Evolutionary conservation across 1,140 invertebrate genomes (phyloP), one percentile per base, ranked within the genome.

Genomic region (Camponotus pennsylvanicus): DNA sequence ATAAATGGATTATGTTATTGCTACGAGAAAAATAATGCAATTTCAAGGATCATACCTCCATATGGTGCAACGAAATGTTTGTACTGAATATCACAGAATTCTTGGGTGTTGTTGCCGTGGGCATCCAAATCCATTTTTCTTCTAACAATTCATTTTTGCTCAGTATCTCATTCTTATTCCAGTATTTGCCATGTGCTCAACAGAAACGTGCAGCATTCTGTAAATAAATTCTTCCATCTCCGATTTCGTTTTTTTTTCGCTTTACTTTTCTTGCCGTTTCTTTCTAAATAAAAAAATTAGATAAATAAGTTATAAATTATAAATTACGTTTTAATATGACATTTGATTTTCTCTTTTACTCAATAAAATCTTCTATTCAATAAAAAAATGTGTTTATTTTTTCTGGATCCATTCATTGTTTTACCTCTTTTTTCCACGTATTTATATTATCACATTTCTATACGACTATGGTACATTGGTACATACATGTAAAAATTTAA

Each of bases 31-130:
- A 86, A 15, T 21, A 21, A 61, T 49, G 3, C 9, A 57, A 18
- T 61, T 45, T 45, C 11, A n/a, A 64, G 3, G 32, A 73, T 85
- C 77, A 86, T 89, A 95, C 94, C 94, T 88, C 89, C 92, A 0
- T 93, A 76, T 0, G 93, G 93, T 0, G 88, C 45, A 7, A 86
- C 63, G 70, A 93, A 95, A 27, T 92, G 86, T 64, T 91, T 88
- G 79, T 93, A 92, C 18, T 90, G 91, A 55, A 86, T 70, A 8
- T 88, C 86, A 80, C 94, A 95, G 32, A 91, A 88, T 40, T 91
- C 86, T 64, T 87, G 86, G 21, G 90, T 93, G 82, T 87, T 88
- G 42, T 95, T 94, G 77, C 87, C 78, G 52, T 89, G 89, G n/a
- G 84, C 45, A 84, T 78, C 87, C 32, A 78, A 15, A 63, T 93